Conservation (phyloP, 2,113 vertebrate genomes). For the Indri indri region DNA sequence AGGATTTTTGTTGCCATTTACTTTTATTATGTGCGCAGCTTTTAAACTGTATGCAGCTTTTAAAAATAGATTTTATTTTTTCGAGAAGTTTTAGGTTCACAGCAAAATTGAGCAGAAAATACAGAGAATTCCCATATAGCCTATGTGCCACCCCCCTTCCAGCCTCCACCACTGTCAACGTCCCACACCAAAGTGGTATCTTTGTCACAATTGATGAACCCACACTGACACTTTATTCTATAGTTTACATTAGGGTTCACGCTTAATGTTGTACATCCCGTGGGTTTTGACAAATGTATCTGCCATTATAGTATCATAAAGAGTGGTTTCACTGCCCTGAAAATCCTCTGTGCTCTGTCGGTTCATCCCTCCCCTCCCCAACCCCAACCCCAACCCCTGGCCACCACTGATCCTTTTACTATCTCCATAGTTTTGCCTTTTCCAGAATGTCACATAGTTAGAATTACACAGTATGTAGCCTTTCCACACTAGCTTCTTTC, state of each 20-base stretch:
- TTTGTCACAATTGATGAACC: not conserved
- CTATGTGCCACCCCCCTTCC: accelerated
- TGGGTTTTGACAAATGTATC: not conserved
- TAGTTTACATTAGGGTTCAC: not conserved
- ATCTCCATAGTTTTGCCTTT: not conserved
- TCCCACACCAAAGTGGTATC: accelerated
- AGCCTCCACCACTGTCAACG: not conserved
- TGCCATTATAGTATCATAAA: not conserved
- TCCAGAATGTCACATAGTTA: not conserved
- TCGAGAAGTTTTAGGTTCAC: not conserved
- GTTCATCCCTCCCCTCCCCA: too few species aligned
- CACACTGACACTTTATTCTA: not conserved
- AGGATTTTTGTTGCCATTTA: not conserved
- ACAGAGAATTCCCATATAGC: not conserved
- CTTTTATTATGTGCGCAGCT: not conserved
- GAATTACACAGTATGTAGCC: not conserved
- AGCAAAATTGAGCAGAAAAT: not conserved
- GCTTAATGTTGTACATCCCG: not conserved
- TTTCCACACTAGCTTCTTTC: not conserved
- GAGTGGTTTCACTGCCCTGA: not conserved
- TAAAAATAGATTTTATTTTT: not conserved
- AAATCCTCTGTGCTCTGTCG: not conserved
- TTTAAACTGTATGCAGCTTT: not conserved
- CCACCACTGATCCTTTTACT: not conserved
- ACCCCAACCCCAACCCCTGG: not conserved